Percentiles rank a stretch among this genome's conserved stretches.
These are phyloP conservation scores for Arbacia lixula DNA, from an alignment of 53 echinoderm and acorn worm species.

Conservation along the genomic window DNA sequence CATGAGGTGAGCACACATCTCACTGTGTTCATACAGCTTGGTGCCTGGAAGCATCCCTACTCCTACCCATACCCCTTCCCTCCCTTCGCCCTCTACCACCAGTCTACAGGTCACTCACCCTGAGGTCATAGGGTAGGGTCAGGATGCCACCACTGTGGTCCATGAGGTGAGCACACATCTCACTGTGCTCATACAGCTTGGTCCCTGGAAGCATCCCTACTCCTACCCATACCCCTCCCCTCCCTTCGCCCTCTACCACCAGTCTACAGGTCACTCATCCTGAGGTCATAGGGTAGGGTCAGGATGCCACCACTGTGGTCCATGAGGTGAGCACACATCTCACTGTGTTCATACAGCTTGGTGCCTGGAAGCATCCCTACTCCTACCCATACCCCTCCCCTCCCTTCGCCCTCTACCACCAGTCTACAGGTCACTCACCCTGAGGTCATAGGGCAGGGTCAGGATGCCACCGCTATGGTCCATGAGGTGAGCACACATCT, in stretches of 20 bases:
- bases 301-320: conserved; percentile 84
- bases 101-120: too few species aligned
- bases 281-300: conserved; percentile 86
- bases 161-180: conserved; percentile 79
- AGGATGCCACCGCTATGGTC: conserved; percentile 84
- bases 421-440: conserved; percentile 69
- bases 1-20: conserved; percentile 79
- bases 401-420: too few species aligned
- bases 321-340: conserved; percentile 79
- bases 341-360: conserved; percentile 64
- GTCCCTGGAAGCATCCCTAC: conserved; percentile 83
- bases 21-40: conserved; percentile 64
- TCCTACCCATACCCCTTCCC: too few species aligned
- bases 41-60: conserved; percentile 83
- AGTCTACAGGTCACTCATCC: too few species aligned
- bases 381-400: too few species aligned
- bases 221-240: too few species aligned
- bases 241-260: too few species aligned
- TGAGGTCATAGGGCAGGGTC: conserved; percentile 84
- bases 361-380: conserved; percentile 83
- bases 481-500: conserved; percentile 79
- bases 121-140: conserved; percentile 86
- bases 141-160: conserved; percentile 84
- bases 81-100: too few species aligned
- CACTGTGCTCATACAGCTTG: conserved; percentile 64